Conservation (phyloP, 1,140 invertebrate species). For the Aphelinus certus region DNA sequence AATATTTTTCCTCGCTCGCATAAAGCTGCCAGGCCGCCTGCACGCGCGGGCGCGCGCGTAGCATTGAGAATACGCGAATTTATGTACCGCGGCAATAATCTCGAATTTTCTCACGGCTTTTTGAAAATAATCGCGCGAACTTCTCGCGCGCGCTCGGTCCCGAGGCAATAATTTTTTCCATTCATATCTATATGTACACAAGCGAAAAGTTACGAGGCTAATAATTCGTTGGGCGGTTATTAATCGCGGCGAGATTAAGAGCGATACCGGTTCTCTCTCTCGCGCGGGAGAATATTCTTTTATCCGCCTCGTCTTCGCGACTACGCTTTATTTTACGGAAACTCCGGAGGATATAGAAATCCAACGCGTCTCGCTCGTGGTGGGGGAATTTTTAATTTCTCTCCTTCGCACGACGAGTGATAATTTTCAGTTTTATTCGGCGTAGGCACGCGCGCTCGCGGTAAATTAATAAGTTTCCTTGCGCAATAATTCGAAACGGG, state of each 20-base stretch:
- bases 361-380: no score
- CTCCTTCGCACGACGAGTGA: no score
- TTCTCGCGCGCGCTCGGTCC: not conserved
- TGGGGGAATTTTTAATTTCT: no score
- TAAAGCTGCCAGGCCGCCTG: no score
- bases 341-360: no score
- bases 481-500: no score
- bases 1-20: no score
- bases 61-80: not conserved
- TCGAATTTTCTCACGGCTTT: constrained; percentile 33
- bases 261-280: constrained; percentile 52
- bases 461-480: no score
- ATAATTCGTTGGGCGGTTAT: constrained; percentile 54
- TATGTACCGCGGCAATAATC: not conserved
- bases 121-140: constrained; percentile 30
- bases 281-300: constrained; percentile 47
- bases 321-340: not conserved
- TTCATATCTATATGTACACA: not conserved
- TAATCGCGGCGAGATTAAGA: constrained; percentile 56
- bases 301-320: constrained; percentile 34
- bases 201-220: constrained; percentile 49
- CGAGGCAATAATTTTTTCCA: constrained; percentile 4
- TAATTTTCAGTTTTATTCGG: no score
- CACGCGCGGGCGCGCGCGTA: not conserved
- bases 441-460: no score